These are phyloP conservation scores for Theristicus caerulescens DNA, from an alignment of 2,113 vertebrate genomes.

Conservation along the genomic window DNA sequence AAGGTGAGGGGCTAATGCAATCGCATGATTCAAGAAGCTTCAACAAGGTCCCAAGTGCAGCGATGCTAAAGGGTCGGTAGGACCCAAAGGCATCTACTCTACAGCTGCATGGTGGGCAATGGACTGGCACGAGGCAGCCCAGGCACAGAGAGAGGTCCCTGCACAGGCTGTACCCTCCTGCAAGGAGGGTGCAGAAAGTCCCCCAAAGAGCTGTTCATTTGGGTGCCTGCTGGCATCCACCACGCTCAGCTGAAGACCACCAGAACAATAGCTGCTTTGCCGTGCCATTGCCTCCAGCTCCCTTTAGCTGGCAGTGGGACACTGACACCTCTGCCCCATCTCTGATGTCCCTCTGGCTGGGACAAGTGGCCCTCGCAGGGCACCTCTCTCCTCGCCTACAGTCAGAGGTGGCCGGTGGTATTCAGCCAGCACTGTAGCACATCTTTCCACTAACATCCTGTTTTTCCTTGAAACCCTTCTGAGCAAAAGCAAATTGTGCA, in stretches of 20 bases:
- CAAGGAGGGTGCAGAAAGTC: neutral
- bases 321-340: neutral
- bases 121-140: neutral
- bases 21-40: neutral
- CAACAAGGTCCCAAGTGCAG: neutral
- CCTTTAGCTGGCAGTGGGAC: neutral
- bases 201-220: neutral
- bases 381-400: neutral
- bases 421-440: neutral
- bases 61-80: neutral
- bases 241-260: neutral
- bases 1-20: neutral
- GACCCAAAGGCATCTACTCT: neutral
- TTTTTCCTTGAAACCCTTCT: neutral
- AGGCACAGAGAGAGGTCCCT: neutral
- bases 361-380: neutral
- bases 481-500: neutral
- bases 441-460: neutral
- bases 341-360: neutral
- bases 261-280: neutral
- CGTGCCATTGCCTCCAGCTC: neutral
- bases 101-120: fast-evolving
- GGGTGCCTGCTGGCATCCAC: neutral
- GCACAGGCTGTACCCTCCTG: neutral
- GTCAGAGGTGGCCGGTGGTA: neutral